Evolutionary conservation across 2,113 vertebrate genomes (phyloP).

Genomic region (Formicarius rufipectus): DNA sequence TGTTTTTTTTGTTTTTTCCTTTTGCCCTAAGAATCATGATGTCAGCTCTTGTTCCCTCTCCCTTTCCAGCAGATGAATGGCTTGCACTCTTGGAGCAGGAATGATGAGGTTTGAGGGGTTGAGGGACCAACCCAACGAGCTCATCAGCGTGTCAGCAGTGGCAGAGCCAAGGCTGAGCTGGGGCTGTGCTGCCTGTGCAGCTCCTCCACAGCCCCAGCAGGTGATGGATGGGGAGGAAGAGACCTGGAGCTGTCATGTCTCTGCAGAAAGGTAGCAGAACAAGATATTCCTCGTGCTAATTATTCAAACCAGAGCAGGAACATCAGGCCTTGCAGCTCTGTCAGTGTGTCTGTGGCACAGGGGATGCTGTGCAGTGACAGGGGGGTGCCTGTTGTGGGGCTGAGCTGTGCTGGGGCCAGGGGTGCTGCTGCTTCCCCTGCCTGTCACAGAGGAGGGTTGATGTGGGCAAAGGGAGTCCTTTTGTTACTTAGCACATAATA

Average conservation of each 20-base stretch:
- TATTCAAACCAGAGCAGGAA: background rate
- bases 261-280: background rate
- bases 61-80: slow-evolving; percentile 23
- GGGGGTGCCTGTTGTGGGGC: background rate
- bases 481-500: background rate
- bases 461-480: background rate
- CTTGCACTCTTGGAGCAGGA: background rate
- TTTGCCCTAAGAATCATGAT: background rate
- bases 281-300: background rate
- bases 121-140: background rate
- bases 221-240: background rate
- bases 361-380: background rate
- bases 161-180: background rate
- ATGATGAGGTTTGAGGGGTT: background rate
- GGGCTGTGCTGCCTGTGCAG: background rate
- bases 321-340: background rate
- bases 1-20: background rate
- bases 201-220: background rate
- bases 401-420: background rate
- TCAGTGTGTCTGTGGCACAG: background rate
- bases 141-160: background rate
- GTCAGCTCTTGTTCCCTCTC: background rate
- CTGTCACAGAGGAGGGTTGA: background rate
- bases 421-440: background rate
- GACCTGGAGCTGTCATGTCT: background rate